Conservation (phyloP, 2,888 invertebrate genomes). For the Epinotia brunnichana region DNA sequence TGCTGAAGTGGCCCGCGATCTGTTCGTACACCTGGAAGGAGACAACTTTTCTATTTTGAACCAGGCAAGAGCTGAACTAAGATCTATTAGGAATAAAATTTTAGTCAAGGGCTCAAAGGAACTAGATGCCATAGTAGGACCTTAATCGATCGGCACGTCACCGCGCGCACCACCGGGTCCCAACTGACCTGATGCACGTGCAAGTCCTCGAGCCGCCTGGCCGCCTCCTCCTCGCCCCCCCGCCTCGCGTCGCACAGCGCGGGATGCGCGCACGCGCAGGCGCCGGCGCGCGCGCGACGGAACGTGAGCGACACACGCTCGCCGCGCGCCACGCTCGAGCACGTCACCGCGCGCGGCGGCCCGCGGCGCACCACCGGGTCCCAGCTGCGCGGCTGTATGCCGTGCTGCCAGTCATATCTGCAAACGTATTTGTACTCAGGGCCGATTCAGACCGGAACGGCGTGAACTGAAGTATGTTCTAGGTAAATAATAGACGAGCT, state of each 20-base stretch:
- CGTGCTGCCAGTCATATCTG: conserved; percentile 93
- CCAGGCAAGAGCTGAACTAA: too few relatives aligned
- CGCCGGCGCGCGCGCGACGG: conserved; percentile 82
- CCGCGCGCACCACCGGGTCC: too few relatives aligned
- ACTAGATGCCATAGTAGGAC: too few relatives aligned
- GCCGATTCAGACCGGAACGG: too few relatives aligned
- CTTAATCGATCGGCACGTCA: too few relatives aligned
- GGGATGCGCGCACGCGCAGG: conserved; percentile 78
- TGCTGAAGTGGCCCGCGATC: conserved; percentile 97
- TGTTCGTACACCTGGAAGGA: conserved; percentile 91
- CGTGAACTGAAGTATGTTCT: too few relatives aligned
- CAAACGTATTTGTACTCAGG: too few relatives aligned
- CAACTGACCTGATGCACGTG: conserved; percentile 89
- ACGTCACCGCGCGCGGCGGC: conserved; percentile 59
- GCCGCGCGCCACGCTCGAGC: conserved; percentile 57
- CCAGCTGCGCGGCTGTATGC: conserved; percentile 92
- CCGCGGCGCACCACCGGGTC: conserved; percentile 83
- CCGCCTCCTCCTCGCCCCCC: conserved; percentile 73
- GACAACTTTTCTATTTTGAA: neutral
- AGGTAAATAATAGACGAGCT: too few relatives aligned
- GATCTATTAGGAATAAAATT: too few relatives aligned
- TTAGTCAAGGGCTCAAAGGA: too few relatives aligned
- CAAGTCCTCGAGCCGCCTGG: conserved; percentile 86
- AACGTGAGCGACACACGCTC: conserved; percentile 94
- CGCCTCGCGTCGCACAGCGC: conserved; percentile 86